Percentiles rank a stretch among this genome's conserved stretches.
Conservation (phyloP, 2,797 vertebrate species). For the Carapus acus region DNA sequence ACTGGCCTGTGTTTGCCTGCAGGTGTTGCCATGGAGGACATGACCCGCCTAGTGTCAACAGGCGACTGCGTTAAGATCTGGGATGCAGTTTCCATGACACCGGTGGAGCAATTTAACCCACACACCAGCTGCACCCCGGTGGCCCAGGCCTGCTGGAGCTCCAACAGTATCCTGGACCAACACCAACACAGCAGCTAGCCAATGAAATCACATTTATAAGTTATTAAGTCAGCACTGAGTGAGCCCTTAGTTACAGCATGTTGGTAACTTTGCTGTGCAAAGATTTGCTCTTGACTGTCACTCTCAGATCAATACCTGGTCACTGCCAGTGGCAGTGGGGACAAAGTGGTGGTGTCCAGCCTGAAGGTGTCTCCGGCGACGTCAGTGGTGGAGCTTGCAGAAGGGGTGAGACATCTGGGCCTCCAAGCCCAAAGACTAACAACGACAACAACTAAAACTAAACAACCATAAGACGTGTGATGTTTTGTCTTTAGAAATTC, state of each 20-base stretch:
- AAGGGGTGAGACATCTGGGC: slow-evolving; percentile 90
- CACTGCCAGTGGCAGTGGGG: slow-evolving; percentile 85
- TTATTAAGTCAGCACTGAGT: no score
- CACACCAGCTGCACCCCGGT: slow-evolving; percentile 78
- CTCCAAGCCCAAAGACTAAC: no score
- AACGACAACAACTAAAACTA: no score
- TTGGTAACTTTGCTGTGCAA: no score
- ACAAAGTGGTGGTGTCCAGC: slow-evolving; percentile 91
- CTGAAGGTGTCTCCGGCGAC: slow-evolving; percentile 85
- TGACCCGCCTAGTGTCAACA: slow-evolving; percentile 82
- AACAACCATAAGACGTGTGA: no score
- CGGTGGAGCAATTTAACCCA: slow-evolving; percentile 91
- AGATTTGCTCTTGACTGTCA: slow-evolving; percentile 71
- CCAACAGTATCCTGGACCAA: slow-evolving; percentile 89
- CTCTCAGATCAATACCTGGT: slow-evolving; percentile 88
- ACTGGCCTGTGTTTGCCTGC: slow-evolving; percentile 1
- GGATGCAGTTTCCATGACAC: slow-evolving; percentile 82
- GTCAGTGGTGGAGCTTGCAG: slow-evolving; percentile 84
- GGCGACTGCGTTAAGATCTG: slow-evolving; percentile 96
- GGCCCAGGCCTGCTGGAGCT: slow-evolving; percentile 88
- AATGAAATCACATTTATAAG: no score
- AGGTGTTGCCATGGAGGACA: slow-evolving; percentile 82
- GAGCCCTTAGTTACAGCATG: no score
- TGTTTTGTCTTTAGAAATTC: no score
- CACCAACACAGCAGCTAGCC: no score